Conservation (phyloP, 2,888 invertebrate genomes). For the Philaethria dido region DNA sequence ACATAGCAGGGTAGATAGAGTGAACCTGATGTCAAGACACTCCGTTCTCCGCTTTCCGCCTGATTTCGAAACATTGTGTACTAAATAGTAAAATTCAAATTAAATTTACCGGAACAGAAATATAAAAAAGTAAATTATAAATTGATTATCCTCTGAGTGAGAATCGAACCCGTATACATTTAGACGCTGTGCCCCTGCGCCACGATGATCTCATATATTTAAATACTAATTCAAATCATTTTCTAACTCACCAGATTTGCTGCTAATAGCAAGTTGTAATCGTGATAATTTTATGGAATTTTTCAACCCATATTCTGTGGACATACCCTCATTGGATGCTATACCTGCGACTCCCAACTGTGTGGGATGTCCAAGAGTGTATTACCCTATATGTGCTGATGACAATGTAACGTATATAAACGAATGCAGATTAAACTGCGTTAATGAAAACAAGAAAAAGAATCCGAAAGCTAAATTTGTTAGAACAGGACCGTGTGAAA, state of each 20-base stretch:
- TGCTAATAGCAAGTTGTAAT: neutral
- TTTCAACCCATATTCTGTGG: conserved; percentile 31
- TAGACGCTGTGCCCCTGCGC: too few relatives aligned
- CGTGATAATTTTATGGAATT: conserved; percentile 22
- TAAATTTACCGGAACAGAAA: too few relatives aligned
- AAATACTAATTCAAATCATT: neutral
- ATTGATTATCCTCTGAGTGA: too few relatives aligned
- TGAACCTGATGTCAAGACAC: too few relatives aligned
- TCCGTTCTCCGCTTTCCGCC: too few relatives aligned
- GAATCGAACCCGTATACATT: too few relatives aligned
- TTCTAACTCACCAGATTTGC: neutral
- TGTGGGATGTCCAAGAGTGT: conserved; percentile 51
- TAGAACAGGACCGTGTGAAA: conserved; percentile 43
- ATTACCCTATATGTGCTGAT: conserved; percentile 53
- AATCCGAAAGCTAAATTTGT: conserved; percentile 33
- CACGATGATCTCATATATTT: too few relatives aligned
- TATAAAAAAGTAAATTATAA: too few relatives aligned
- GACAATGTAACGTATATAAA: conserved; percentile 56
- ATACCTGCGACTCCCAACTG: conserved; percentile 41
- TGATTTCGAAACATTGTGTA: too few relatives aligned
- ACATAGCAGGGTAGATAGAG: too few relatives aligned
- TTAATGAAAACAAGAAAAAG: conserved; percentile 44
- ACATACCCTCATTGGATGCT: conserved; percentile 37
- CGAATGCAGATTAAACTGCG: conserved; percentile 54
- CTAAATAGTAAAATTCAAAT: too few relatives aligned